phyloP scores from a whole-genome alignment of 2,113 vertebrate genomes.

The Fregata magnificens region DNA sequence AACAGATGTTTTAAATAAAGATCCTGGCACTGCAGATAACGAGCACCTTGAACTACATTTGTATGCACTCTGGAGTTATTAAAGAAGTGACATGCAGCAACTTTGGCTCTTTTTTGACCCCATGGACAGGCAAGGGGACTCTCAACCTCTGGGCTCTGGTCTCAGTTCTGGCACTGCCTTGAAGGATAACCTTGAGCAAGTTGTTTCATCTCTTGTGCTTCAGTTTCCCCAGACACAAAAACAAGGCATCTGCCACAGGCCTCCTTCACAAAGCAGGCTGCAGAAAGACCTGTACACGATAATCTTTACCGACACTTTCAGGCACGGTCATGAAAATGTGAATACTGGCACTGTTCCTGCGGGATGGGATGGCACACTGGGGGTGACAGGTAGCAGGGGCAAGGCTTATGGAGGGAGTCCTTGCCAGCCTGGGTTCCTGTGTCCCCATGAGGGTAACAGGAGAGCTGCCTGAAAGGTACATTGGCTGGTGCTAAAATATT shows the following conservation, averaged over 20 bases:
- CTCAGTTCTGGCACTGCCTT: not conserved
- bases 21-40: not conserved
- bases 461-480: not conserved
- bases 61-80: not conserved
- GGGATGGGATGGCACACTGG: accelerated
- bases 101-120: not conserved
- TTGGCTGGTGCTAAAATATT: not conserved
- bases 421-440: not conserved
- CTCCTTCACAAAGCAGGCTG: not conserved
- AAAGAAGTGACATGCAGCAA: not conserved
- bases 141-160: not conserved
- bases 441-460: not conserved
- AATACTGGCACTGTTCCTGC: not conserved
- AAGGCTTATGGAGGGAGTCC: not conserved
- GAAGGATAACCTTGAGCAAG: not conserved
- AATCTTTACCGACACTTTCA: not conserved
- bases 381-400: not conserved
- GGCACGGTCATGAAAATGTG: not conserved
- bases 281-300: not conserved
- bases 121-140: not conserved
- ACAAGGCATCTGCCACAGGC: not conserved
- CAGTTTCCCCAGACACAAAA: not conserved
- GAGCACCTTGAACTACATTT: accelerated
- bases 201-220: not conserved
- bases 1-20: slow-evolving; percentile 6